A percentile compares a stretch with the other conserved stretches of the same genome.
Evolutionary conservation across 2,888 invertebrate genomes (phyloP).

Genomic region (Coremacera marginata): DNA sequence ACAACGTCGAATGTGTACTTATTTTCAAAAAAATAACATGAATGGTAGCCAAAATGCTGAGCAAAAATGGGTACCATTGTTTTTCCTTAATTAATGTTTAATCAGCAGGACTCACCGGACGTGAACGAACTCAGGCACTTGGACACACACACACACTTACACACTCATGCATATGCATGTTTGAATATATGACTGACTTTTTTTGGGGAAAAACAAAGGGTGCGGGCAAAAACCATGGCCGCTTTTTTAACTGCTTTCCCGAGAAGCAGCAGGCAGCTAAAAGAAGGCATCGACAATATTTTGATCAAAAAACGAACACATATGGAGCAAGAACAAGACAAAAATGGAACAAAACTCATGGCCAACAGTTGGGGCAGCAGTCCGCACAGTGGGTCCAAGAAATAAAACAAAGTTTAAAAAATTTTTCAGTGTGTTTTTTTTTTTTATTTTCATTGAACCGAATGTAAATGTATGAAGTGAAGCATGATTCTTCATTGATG

Average conservation of each 20-base stretch:
- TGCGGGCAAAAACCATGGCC: not conserved
- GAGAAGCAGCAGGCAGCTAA: too few species aligned
- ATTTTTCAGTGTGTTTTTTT: not conserved
- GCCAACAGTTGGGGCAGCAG: not conserved
- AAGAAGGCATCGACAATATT: too few species aligned
- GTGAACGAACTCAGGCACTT: conserved; percentile 1
- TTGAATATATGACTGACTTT: not conserved
- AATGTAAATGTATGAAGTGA: conserved; percentile 1
- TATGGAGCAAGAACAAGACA: not conserved
- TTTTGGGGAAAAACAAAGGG: not conserved
- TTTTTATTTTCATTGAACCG: conserved; percentile 9
- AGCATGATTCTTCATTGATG: not conserved
- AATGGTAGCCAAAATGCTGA: conserved; percentile 40
- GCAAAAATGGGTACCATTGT: conserved; percentile 56
- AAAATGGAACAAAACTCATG: not conserved
- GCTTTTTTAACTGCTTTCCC: not conserved
- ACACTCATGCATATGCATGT: conserved; percentile 38
- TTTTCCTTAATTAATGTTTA: conserved; percentile 70
- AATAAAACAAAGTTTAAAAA: not conserved
- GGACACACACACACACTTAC: not conserved
- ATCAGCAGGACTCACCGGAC: conserved; percentile 65
- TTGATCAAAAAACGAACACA: too few species aligned
- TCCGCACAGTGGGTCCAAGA: not conserved
- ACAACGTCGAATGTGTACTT: conserved; percentile 45
- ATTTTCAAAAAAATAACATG: conserved; percentile 38